Evolutionary conservation across 1,140 invertebrate genomes (phyloP).

Genomic region (Hesperophylax magnus): DNA sequence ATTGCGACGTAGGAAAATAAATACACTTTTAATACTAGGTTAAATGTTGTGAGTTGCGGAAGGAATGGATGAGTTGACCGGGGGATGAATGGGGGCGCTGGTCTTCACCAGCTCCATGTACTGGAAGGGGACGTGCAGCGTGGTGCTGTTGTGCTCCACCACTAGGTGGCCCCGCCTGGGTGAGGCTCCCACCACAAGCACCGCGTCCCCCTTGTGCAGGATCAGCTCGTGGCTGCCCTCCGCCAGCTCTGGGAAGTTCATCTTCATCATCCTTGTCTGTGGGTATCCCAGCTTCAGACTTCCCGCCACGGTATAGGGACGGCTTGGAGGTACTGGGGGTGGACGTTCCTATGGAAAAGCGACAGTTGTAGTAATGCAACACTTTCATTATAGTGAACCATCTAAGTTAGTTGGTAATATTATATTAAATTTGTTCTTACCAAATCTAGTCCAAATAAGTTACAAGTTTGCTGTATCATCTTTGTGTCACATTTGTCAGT

Average conservation of each 20-base stretch:
- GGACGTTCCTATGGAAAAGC: conserved; percentile 80
- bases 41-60: conserved; percentile 53
- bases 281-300: conserved; percentile 95
- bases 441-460: conserved; percentile 89
- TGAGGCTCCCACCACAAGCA: conserved; percentile 87
- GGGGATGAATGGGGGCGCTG: conserved; percentile 16
- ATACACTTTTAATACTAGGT: conserved; percentile 47
- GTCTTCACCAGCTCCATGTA: conserved; percentile 78
- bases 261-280: conserved; percentile 91
- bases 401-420: not conserved
- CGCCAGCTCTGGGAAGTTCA: conserved; percentile 82
- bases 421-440: conserved; percentile 68
- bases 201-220: conserved; percentile 85
- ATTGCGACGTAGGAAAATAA: conserved; percentile 52
- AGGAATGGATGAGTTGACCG: conserved; percentile 46
- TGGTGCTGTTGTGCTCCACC: conserved; percentile 86
- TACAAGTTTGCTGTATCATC: conserved; percentile 91
- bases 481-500: conserved; percentile 87
- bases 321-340: conserved; percentile 89
- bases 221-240: conserved; percentile 70
- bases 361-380: no score
- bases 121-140: conserved; percentile 89
- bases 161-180: conserved; percentile 84
- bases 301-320: conserved; percentile 90
- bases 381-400: no score